Evolutionary conservation across 2,888 invertebrate genomes (phyloP), one percentile per base, ranked within the genome.

Genomic region (Apodemia duryi): DNA sequence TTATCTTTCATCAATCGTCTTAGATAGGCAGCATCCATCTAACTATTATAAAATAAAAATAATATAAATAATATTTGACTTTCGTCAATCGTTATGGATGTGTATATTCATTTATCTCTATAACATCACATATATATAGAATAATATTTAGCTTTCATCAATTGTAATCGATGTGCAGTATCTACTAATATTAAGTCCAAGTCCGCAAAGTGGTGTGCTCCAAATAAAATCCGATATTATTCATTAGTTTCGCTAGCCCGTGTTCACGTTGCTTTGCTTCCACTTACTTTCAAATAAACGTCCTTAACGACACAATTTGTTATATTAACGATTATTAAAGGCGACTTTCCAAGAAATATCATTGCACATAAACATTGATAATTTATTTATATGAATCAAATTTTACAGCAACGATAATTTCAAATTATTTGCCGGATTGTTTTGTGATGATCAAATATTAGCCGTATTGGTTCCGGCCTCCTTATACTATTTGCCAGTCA

Each of bases 151-250:
- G 41, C 41, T 1, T 41, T 41, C 41, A 9, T 41, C 41, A 9
- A 13, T 46, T 11, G 11, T 46, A 4, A 46, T 11, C 13, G 46
- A 46, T 5, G 46, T 46, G 13, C 46, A 46, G 13, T 46, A 46
- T 46, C 43, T 43, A 10, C 46, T 49, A n/a, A n/a, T n/a, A 49
- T 49, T n/a, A 13, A 11, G 57, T 60, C 57, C 57, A 13, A 13
- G 57, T 60, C 57, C 57, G 57, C 57, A 11, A 43, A 57, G 52
- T 46, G 41, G 66, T 62, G 60, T 63, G 69, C 75, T 76, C 75
- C 57, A 35, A 60, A 60, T 60, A 35, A 60, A 35, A 60, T 60
- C 13, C 11, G 32, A 60, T 35, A 60, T 32, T 32, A 60, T 60
- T 60, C 32, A 60, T 60, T 60, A 60, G 57, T 35, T 35, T 60